Percentiles rank a stretch among this genome's conserved stretches.
Evolutionary conservation across 2,888 invertebrate genomes (phyloP).

Genomic region (Andrena haemorrhoa): DNA sequence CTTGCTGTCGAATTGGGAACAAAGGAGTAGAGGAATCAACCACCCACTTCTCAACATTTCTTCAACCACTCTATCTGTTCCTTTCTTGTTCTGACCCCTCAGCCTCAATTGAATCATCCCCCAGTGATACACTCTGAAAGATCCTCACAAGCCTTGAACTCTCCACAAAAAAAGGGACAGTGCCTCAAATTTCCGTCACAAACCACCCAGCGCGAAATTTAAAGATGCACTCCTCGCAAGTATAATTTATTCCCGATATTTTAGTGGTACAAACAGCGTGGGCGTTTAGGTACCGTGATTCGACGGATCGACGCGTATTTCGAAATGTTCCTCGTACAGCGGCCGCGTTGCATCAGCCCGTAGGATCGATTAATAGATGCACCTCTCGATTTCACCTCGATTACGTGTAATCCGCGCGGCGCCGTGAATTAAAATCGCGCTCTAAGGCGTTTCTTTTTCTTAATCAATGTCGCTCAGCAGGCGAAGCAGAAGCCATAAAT

Average conservation of each 20-base stretch:
- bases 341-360: background rate
- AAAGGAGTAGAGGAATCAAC: too few relatives aligned
- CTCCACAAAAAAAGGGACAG: background rate
- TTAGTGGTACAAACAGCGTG: background rate
- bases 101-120: too few relatives aligned
- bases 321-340: background rate
- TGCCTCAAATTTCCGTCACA: background rate
- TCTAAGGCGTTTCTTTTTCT: background rate
- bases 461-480: background rate
- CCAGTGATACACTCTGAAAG: too few relatives aligned
- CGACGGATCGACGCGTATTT: background rate
- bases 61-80: too few relatives aligned
- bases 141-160: too few relatives aligned
- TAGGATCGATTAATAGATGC: constrained; percentile 22
- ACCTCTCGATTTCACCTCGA: constrained; percentile 42
- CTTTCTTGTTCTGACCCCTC: too few relatives aligned
- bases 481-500: background rate
- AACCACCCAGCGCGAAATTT: background rate
- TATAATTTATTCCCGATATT: constrained; percentile 13
- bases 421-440: background rate
- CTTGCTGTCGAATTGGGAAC: too few relatives aligned
- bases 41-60: too few relatives aligned
- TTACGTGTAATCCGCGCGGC: background rate
- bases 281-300: background rate
- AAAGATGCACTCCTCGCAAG: background rate